Base-by-base conservation (phyloP, 2,797 vertebrate genomes). In the Smutsia temminckii region DNA sequence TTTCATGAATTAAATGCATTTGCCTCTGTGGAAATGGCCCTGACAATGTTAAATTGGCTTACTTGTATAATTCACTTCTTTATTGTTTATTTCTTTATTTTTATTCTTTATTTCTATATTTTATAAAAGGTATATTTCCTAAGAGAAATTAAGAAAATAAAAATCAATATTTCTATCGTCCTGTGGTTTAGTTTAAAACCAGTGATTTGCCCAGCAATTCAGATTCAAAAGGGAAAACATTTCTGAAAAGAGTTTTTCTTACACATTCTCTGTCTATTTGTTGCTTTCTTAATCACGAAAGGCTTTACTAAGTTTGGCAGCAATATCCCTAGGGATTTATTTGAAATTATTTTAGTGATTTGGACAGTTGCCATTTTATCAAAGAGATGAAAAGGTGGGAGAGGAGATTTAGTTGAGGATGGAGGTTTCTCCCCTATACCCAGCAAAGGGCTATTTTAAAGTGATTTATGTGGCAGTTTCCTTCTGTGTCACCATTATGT, bases 321-420 rank as follows among this genome's bases (percentile, higher is more conserved):
- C 61, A 91, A 32, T 75, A 85, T 63, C 55, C 32, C 71, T 23
- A 72, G 83, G 85, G 71, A 92, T 95, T 97, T 96, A 59, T 66
- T 95, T 95, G 37, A 93, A 91, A 95, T 95, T 91, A 91, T 86
- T 96, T 95, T 87, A 92, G 80, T 97, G 90, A 93, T 95, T 94
- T 97, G 95, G 88, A 86, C 63, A 95, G 40, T 94, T 91, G 92
- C 95, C 85, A 85, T 97, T 96, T 96, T 89, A 96, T 97, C 66
- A 77, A 21, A 55, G 91, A 85, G 75, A 89, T 92, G 95, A 96
- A 88, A 96, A 96, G 51, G 71, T 42, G 8, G 87, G 74, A 72
- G 83, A 93, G 59, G 42, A 57, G 95, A 72, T 94, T 97, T 91
- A 85, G 93, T 93, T n/a, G 78, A 59, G 59, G 92, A 68, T 55